Base-by-base conservation (phyloP, 2,797 vertebrate genomes). In the Danio jaintianensis region DNA sequence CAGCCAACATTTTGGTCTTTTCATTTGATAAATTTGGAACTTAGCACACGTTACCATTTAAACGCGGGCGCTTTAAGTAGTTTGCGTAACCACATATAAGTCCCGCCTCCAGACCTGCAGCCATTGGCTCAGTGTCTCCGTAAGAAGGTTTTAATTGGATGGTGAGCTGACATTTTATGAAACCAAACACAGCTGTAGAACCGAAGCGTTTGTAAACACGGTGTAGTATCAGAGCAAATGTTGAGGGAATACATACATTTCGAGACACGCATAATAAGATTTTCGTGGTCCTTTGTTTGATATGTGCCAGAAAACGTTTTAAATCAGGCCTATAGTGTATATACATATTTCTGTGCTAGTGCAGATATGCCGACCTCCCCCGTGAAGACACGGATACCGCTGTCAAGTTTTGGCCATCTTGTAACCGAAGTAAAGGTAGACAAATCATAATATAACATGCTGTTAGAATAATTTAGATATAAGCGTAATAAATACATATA, bases 351-450 rank as follows among this genome's bases (percentile, higher is more conserved):
- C 5, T 11, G 10, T 53, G 22, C n/a, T 68, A 18, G 45, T 47
- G 45, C 70, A 90, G 87, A 22, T 2, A 92, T 92, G 89, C 90
- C 91, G 80, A 92, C 84, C 1, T 91, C 91, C 50, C 90, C 93
- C 0, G 90, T 91, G 0, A 91, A 92, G 81, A 89, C 89, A 11
- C 85, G 87, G 56, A 91, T 92, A 73, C 91, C 91, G 0, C 74
- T 91, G 12, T 91, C 88, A 53, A 93, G 93, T 48, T 90, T 92
- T 48, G 92, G 91, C 20, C 92, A 92, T 74, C 80, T 94, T 70
- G 78, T 92, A 16, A 90, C 89, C 16, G 90, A 92, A 83, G 90
- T 91, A 38, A 92, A 91, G 91, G 92, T 93, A 86, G 75, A 89
- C 55, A 5, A 36, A 20, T 36, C 22, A 16, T 0, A 4, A 15